These are phyloP conservation scores for Molothrus aeneus DNA, from an alignment of 2,797 vertebrate species.

Conservation along the genomic window DNA sequence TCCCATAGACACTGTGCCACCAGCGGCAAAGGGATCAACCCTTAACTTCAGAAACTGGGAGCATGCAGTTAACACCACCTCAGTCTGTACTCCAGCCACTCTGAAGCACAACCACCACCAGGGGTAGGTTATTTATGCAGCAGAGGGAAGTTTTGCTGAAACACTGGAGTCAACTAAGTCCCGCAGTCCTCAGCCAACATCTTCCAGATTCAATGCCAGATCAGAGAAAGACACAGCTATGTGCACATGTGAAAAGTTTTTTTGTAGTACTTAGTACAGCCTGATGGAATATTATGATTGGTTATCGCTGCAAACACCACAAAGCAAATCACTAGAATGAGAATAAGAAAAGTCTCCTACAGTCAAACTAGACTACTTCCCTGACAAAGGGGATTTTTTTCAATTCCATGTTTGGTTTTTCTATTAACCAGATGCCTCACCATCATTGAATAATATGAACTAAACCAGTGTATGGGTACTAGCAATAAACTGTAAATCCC, in stretches of 20 bases:
- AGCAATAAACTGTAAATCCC: background rate
- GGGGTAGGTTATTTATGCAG: background rate
- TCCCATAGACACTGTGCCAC: background rate
- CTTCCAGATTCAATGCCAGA: background rate
- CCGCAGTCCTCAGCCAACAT: background rate
- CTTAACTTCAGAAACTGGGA: background rate
- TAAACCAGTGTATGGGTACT: background rate
- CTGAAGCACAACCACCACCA: background rate
- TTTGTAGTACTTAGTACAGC: background rate
- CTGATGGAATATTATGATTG: background rate
- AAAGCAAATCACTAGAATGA: background rate
- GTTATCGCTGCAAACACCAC: background rate
- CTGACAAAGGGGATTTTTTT: background rate
- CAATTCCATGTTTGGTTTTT: background rate
- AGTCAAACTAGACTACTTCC: background rate
- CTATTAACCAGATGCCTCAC: background rate
- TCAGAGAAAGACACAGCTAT: background rate
- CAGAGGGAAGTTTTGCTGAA: background rate
- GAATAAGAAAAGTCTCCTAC: background rate
- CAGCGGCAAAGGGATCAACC: background rate
- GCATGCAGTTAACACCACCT: fast-evolving
- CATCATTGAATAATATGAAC: background rate
- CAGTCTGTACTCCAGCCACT: background rate
- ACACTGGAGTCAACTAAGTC: background rate
- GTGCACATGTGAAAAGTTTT: background rate